phyloP scores from a whole-genome alignment of 2,888 invertebrate genomes.

The Machimus rusticus region DNA sequence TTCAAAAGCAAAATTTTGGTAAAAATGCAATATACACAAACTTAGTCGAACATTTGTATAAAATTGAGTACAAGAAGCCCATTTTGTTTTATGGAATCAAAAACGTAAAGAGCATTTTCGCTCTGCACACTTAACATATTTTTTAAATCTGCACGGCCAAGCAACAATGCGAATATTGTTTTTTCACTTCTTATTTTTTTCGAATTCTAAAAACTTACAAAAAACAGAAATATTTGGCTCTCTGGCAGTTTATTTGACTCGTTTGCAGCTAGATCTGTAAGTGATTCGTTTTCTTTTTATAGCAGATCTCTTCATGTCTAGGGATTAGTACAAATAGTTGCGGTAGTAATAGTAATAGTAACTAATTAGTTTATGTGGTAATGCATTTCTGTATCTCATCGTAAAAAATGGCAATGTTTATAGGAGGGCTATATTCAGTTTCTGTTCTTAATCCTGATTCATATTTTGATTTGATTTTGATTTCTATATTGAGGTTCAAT shows the following conservation, averaged over 20 bases:
- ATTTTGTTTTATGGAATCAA: background rate
- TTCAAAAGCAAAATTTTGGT: constrained; percentile 8
- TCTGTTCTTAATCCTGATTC: constrained; percentile 6
- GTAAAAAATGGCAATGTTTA: constrained; percentile 23
- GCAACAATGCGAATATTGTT: constrained; percentile 1
- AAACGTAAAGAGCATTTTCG: constrained; percentile 7
- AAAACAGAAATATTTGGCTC: background rate
- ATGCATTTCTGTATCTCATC: background rate
- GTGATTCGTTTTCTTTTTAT: background rate
- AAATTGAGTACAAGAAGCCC: constrained; percentile 10
- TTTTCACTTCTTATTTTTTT: background rate
- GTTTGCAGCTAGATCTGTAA: background rate
- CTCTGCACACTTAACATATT: background rate
- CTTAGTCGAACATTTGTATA: constrained; percentile 3
- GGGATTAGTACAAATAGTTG: background rate
- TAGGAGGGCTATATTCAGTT: constrained; percentile 23
- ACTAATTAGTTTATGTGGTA: background rate
- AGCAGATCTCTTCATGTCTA: background rate
- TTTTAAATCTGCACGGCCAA: background rate
- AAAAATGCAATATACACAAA: constrained; percentile 25
- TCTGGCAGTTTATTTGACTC: background rate
- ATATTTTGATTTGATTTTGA: constrained; percentile 28
- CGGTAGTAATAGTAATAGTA: constrained; percentile 14
- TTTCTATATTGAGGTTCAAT: constrained; percentile 1
- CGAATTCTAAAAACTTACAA: background rate